A percentile compares a stretch with the other conserved stretches of the same genome.
These are phyloP conservation scores for Xestobium rufovillosum DNA, from an alignment of 2,888 invertebrate genomes.

Conservation along the genomic window DNA sequence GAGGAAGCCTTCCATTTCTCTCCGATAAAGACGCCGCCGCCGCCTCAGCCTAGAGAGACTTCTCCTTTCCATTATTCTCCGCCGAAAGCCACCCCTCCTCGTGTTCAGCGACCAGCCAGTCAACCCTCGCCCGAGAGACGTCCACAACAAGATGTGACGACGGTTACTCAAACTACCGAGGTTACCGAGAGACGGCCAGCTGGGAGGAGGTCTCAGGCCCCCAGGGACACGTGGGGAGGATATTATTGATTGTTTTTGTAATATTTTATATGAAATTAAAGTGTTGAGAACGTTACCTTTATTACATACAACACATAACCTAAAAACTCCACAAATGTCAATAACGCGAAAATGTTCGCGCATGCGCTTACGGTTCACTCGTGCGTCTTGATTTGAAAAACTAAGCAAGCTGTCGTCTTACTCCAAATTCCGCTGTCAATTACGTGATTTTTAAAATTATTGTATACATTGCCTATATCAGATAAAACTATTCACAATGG, in stretches of 20 bases:
- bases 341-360: too few relatives aligned
- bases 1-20: slow-evolving; percentile 18
- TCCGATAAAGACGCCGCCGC: slow-evolving; percentile 20
- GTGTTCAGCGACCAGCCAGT: slow-evolving; percentile 3
- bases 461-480: too few relatives aligned
- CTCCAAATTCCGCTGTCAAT: too few relatives aligned
- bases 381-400: too few relatives aligned
- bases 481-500: slow-evolving; percentile 39
- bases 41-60: background rate
- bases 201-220: slow-evolving; percentile 23
- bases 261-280: background rate
- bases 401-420: too few relatives aligned
- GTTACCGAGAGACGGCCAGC: background rate
- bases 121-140: slow-evolving; percentile 17
- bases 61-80: slow-evolving; percentile 28
- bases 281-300: background rate
- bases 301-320: too few relatives aligned
- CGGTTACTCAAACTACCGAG: background rate
- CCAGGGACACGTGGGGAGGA: slow-evolving; percentile 34
- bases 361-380: too few relatives aligned
- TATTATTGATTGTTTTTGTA: slow-evolving; percentile 21
- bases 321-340: too few relatives aligned
- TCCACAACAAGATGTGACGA: slow-evolving; percentile 9
- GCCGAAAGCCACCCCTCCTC: slow-evolving; percentile 22
- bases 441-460: too few relatives aligned